These are phyloP conservation scores for Anhinga anhinga DNA, from an alignment of 2,113 vertebrate genomes.

Conservation along the genomic window DNA sequence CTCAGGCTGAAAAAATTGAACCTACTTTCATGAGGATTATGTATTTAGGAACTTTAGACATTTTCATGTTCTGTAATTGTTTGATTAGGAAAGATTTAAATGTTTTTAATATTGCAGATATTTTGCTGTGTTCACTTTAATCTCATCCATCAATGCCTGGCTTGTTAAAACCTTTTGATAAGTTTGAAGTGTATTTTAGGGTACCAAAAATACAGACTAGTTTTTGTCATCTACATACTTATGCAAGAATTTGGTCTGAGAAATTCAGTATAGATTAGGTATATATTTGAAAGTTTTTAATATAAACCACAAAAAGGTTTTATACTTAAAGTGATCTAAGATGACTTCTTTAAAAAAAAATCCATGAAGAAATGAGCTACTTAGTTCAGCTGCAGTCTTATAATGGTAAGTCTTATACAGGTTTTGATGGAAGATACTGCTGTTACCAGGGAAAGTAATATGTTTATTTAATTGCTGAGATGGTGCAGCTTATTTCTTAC, in stretches of 20 bases:
- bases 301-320: background rate
- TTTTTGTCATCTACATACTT: background rate
- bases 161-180: background rate
- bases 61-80: background rate
- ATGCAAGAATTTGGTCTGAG: background rate
- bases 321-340: background rate
- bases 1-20: background rate
- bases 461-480: background rate
- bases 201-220: background rate
- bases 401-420: background rate
- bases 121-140: background rate
- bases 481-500: background rate
- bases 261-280: background rate
- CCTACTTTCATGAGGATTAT: background rate
- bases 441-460: background rate
- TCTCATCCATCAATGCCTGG: background rate
- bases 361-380: background rate
- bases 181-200: background rate
- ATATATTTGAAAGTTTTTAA: background rate
- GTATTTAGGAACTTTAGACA: background rate
- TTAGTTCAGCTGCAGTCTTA: background rate
- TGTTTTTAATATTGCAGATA: background rate
- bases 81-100: background rate
- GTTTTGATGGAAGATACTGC: background rate
- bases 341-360: background rate